Conservation (phyloP, 2,113 vertebrate genomes). For the Oophaga pumilio region DNA sequence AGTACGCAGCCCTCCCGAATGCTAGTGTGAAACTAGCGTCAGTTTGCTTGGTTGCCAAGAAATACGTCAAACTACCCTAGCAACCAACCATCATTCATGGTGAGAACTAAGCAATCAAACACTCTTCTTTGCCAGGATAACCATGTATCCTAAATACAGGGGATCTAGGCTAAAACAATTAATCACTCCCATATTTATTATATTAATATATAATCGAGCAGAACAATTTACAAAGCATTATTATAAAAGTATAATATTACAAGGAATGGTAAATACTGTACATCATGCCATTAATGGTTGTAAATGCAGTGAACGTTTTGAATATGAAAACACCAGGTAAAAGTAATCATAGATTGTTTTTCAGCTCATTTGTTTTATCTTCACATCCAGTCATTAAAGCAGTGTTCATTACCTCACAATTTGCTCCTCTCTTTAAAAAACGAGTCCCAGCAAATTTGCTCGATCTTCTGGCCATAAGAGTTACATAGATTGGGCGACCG, state of each 20-base stretch:
- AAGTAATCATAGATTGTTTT: too few species aligned
- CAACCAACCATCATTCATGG: neutral
- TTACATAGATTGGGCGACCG: slow-evolving; percentile 91
- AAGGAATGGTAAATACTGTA: neutral
- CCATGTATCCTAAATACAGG: neutral
- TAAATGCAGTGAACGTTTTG: too few species aligned
- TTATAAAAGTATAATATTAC: neutral
- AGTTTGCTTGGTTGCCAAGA: neutral
- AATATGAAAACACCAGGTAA: too few species aligned
- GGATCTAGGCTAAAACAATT: neutral
- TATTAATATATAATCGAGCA: too few species aligned
- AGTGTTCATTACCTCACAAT: slow-evolving; percentile 84
- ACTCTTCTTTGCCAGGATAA: too few species aligned
- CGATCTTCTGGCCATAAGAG: slow-evolving; percentile 94
- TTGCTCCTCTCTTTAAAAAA: slow-evolving; percentile 96
- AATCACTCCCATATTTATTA: too few species aligned
- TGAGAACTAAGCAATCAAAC: neutral
- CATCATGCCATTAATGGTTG: too few species aligned
- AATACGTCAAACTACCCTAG: neutral
- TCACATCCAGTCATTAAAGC: neutral
- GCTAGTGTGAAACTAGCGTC: too few species aligned
- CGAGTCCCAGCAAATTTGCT: slow-evolving; percentile 96
- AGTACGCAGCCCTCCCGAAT: too few species aligned
- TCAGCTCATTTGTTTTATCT: neutral
- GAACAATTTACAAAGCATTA: neutral